These are phyloP conservation scores for Xiphophorus maculatus DNA, from an alignment of 2,113 vertebrate genomes.

Conservation along the genomic window DNA sequence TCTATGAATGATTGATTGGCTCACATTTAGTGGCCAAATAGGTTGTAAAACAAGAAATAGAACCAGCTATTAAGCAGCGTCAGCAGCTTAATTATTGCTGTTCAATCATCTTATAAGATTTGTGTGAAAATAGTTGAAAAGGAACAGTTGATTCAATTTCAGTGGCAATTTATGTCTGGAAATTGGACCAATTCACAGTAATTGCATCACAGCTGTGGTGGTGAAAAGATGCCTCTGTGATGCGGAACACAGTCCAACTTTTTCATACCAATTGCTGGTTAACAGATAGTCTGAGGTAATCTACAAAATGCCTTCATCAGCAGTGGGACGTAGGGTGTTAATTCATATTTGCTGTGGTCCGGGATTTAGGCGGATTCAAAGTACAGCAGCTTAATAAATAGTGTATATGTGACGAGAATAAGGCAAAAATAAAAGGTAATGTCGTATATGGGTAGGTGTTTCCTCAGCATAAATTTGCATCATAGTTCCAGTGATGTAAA, in stretches of 20 bases:
- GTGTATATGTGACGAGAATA: not conserved
- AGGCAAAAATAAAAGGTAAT: not conserved
- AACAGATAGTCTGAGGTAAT: not conserved
- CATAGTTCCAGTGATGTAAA: too few relatives aligned
- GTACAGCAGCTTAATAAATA: not conserved
- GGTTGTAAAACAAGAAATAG: conserved; percentile 12
- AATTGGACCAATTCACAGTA: conserved; percentile 40
- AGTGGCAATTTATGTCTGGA: conserved; percentile 31
- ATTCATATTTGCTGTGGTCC: not conserved
- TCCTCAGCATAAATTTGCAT: not conserved
- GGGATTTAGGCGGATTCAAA: not conserved
- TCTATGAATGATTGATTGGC: not conserved
- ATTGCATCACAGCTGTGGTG: conserved; percentile 28
- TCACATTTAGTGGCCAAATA: conserved; percentile 2
- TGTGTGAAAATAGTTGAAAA: conserved; percentile 32
- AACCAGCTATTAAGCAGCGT: not conserved
- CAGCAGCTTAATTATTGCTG: conserved; percentile 19
- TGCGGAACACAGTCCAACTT: conserved; percentile 1
- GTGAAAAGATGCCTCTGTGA: conserved; percentile 33
- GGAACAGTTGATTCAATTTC: conserved; percentile 39
- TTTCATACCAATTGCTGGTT: not conserved
- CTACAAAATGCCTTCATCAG: not conserved
- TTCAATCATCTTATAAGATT: conserved; percentile 21
- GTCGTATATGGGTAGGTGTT: not conserved
- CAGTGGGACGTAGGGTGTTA: not conserved